Evolutionary conservation across 1,140 invertebrate genomes (phyloP).

Genomic region (Lethocerus indicus): DNA sequence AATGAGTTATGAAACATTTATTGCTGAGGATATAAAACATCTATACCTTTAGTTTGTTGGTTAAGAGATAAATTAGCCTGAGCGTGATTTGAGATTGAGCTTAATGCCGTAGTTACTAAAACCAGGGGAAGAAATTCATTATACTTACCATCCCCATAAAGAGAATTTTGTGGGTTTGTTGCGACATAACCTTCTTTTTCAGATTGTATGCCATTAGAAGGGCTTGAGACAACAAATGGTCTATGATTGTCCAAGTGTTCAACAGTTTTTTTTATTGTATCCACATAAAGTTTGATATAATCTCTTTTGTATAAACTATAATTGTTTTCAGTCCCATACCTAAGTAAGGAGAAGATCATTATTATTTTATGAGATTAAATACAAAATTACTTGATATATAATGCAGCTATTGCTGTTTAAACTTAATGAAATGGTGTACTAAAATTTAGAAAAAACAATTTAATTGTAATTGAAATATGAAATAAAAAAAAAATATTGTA

Average conservation of each 20-base stretch:
- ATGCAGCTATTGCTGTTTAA: neutral
- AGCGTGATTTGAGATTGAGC: too few species aligned
- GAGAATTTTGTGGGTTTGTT: slow-evolving; percentile 51
- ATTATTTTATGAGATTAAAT: neutral
- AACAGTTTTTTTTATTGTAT: slow-evolving; percentile 53
- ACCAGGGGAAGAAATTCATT: neutral
- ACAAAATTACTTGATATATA: neutral
- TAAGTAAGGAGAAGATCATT: slow-evolving; percentile 11
- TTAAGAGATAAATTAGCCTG: too few species aligned
- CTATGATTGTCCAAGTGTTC: slow-evolving; percentile 38
- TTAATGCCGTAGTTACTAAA: too few species aligned
- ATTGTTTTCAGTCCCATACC: slow-evolving; percentile 42
- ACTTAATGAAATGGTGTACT: neutral
- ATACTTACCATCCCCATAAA: slow-evolving; percentile 71
- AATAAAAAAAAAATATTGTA: too few species aligned
- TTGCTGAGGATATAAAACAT: too few species aligned
- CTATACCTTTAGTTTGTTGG: too few species aligned
- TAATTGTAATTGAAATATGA: neutral
- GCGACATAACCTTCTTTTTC: slow-evolving; percentile 55
- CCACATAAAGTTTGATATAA: slow-evolving; percentile 74
- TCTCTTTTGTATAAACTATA: slow-evolving; percentile 50
- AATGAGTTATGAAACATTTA: too few species aligned
- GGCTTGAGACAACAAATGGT: slow-evolving; percentile 72
- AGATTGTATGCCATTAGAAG: slow-evolving; percentile 71
- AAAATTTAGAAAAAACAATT: neutral